Evolutionary conservation across 2,888 invertebrate species (phyloP).

Genomic region (Carcina quercana): DNA sequence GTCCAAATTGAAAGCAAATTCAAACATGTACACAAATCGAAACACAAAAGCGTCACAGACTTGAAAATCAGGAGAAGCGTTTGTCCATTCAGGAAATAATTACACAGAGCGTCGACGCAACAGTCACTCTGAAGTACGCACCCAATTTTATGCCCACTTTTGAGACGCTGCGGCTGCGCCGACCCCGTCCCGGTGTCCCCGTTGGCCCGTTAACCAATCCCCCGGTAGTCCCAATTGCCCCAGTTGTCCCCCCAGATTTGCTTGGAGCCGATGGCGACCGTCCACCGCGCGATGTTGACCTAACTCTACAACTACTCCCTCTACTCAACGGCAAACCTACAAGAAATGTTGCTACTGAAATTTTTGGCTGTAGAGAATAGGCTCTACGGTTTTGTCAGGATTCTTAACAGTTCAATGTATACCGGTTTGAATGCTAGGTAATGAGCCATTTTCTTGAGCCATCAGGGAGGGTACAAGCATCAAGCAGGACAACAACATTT

Average conservation of each 20-base stretch:
- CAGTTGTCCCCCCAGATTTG: slow-evolving; percentile 37
- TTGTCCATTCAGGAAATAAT: slow-evolving; percentile 25
- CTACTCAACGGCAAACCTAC: slow-evolving; percentile 80
- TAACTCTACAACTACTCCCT: slow-evolving; percentile 74
- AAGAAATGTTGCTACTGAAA: slow-evolving; percentile 51
- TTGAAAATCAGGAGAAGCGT: slow-evolving; percentile 20
- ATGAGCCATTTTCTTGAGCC: slow-evolving; percentile 42
- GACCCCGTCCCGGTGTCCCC: slow-evolving; percentile 44
- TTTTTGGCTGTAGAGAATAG: slow-evolving; percentile 40
- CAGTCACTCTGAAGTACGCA: slow-evolving; percentile 63
- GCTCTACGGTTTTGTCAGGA: too few species aligned
- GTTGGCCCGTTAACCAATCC: slow-evolving; percentile 32
- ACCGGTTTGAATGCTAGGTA: too few species aligned
- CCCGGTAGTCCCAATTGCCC: slow-evolving; percentile 22
- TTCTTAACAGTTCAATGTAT: too few species aligned
- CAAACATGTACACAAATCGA: slow-evolving; percentile 10
- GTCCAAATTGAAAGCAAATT: slow-evolving; percentile 21
- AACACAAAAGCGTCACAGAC: slow-evolving; percentile 29
- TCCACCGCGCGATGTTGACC: slow-evolving; percentile 66
- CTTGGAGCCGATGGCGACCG: slow-evolving; percentile 62
- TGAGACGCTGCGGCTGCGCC: slow-evolving; percentile 65
- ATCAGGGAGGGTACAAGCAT: slow-evolving; percentile 41
- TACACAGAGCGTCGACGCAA: slow-evolving; percentile 71
- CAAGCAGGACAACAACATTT: slow-evolving; percentile 53
- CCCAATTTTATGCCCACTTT: slow-evolving; percentile 74